Percentiles rank a stretch among this genome's conserved stretches.
These are phyloP conservation scores for Sebastes taczanowskii DNA, from an alignment of 2,797 vertebrate genomes.

Conservation along the genomic window DNA sequence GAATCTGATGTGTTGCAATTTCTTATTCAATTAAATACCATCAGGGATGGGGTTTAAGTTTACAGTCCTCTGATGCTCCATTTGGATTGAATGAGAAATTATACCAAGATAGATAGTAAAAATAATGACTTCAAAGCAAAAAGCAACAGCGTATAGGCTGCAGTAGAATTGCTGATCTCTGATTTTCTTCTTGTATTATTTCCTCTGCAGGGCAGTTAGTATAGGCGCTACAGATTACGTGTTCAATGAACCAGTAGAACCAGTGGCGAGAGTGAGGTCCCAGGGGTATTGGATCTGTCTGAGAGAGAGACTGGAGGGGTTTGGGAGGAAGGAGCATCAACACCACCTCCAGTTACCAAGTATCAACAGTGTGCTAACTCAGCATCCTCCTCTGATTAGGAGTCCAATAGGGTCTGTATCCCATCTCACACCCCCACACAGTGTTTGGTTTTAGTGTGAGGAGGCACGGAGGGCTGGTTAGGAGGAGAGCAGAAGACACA, in stretches of 20 bases:
- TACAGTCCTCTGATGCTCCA: conserved; percentile 13
- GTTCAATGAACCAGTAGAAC: conserved; percentile 28
- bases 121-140: conserved; percentile 16
- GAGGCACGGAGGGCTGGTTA: not conserved
- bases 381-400: conserved; percentile 33
- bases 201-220: conserved; percentile 1
- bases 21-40: conserved; percentile 28
- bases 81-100: conserved; percentile 26
- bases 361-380: conserved; percentile 31
- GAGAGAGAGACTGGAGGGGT: not conserved
- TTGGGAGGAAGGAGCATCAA: not conserved
- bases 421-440: not conserved
- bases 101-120: conserved; percentile 1
- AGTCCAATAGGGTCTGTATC: conserved; percentile 20
- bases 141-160: not conserved
- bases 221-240: conserved; percentile 14
- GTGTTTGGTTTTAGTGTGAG: not conserved
- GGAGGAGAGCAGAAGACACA: conserved; percentile 3
- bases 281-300: not conserved
- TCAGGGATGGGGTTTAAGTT: conserved; percentile 10
- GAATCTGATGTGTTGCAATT: conserved; percentile 14
- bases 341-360: conserved; percentile 3
- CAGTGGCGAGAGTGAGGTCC: not conserved
- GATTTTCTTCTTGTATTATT: not conserved
- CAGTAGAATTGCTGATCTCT: conserved; percentile 4